phyloP scores from a whole-genome alignment of 2,113 vertebrate species.

The Leucopsar rothschildi region DNA sequence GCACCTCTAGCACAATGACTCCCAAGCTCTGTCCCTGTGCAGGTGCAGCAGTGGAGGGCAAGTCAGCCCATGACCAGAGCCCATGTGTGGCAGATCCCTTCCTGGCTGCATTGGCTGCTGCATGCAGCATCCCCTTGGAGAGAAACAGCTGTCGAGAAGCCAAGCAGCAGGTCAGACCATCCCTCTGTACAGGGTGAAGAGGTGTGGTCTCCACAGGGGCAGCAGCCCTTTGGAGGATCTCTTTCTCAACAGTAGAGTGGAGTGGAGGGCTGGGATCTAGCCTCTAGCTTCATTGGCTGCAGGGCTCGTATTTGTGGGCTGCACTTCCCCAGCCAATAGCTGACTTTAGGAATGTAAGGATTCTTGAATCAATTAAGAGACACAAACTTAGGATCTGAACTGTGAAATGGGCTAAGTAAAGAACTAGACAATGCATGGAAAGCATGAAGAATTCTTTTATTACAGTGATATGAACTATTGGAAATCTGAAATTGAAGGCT shows the following conservation, averaged over 20 bases:
- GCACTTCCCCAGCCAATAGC: background rate
- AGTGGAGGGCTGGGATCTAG: background rate
- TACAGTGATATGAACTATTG: background rate
- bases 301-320: background rate
- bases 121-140: slow-evolving; percentile 64
- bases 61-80: slow-evolving; percentile 4
- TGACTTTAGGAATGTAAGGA: background rate
- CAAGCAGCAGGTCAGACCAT: slow-evolving; percentile 71
- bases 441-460: background rate
- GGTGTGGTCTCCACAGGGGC: background rate
- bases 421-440: background rate
- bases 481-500: background rate
- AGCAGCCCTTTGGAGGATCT: background rate
- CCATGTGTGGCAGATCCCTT: slow-evolving; percentile 23
- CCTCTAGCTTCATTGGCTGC: background rate
- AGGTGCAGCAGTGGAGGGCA: slow-evolving; percentile 41
- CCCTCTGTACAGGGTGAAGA: background rate
- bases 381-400: background rate
- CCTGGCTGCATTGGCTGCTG: slow-evolving; percentile 61
- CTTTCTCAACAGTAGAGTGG: background rate
- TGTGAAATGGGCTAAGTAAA: background rate
- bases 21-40: background rate
- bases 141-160: slow-evolving; percentile 51
- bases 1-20: background rate
- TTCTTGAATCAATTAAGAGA: background rate